Evolutionary conservation across 2,797 vertebrate species (phyloP).

Genomic region (Coranthus polyacanthus): DNA sequence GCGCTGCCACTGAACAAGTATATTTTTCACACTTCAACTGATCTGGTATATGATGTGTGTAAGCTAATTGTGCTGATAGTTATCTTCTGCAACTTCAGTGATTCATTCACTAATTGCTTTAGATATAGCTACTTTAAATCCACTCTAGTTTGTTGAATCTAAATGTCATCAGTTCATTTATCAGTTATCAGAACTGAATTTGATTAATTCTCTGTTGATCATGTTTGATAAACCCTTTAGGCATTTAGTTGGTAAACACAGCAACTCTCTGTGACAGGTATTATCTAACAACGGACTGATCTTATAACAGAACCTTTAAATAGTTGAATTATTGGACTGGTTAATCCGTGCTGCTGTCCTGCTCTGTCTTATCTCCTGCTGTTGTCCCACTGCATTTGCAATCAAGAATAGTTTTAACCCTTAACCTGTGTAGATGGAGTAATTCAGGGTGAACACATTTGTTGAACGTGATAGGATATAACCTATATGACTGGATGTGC

Average conservation of each 20-base stretch:
- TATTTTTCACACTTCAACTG: slow-evolving; percentile 23
- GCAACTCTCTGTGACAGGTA: slow-evolving; percentile 15
- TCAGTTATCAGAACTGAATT: slow-evolving; percentile 2
- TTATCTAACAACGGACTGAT: slow-evolving; percentile 57
- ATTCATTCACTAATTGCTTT: slow-evolving; percentile 5
- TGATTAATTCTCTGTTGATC: neutral
- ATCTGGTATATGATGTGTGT: neutral
- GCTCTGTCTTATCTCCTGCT: slow-evolving; percentile 55
- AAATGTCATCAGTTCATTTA: neutral
- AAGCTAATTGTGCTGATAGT: too few relatives aligned
- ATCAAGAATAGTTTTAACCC: slow-evolving; percentile 68
- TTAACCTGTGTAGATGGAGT: slow-evolving; percentile 41
- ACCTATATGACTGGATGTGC: slow-evolving; percentile 25
- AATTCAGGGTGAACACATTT: slow-evolving; percentile 31
- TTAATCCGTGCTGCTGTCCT: slow-evolving; percentile 57
- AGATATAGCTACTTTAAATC: neutral
- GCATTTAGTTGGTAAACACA: slow-evolving; percentile 38
- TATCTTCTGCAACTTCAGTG: slow-evolving; percentile 5
- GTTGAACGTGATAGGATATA: slow-evolving; percentile 26
- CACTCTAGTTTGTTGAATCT: neutral
- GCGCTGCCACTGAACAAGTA: neutral
- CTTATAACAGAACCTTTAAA: slow-evolving; percentile 54
- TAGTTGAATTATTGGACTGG: slow-evolving; percentile 64
- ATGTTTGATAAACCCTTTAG: neutral
- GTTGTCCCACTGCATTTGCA: slow-evolving; percentile 36